These are phyloP conservation scores for Acanthurus leucopareius DNA, from an alignment of 2,797 vertebrate species.

Conservation along the genomic window DNA sequence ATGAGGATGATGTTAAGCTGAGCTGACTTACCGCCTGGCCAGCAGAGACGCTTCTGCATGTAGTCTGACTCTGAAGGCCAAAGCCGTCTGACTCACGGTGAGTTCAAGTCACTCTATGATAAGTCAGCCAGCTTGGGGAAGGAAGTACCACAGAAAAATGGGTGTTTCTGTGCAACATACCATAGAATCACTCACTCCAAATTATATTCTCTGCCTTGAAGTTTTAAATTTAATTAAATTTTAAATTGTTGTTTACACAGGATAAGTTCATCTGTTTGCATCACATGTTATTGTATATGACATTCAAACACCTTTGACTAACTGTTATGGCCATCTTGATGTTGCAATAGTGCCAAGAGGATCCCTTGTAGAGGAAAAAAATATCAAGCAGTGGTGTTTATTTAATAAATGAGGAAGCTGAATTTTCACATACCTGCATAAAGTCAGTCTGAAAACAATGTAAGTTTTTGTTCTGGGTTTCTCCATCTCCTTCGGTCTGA, in stretches of 20 bases:
- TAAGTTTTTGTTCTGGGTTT: too few relatives aligned
- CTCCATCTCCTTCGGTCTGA: too few relatives aligned
- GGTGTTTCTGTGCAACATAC: background rate
- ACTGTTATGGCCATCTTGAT: background rate
- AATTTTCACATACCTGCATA: too few relatives aligned
- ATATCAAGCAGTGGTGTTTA: too few relatives aligned
- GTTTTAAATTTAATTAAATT: background rate
- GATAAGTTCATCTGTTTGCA: background rate
- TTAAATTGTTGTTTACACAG: background rate
- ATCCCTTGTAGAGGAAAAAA: too few relatives aligned
- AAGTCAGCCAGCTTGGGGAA: constrained; percentile 38
- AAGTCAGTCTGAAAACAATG: too few relatives aligned
- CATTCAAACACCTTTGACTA: background rate
- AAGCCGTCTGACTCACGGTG: constrained; percentile 39
- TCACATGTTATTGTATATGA: background rate
- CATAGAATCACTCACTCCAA: background rate
- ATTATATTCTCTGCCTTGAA: background rate
- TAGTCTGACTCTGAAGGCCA: constrained; percentile 18
- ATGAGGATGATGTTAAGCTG: background rate
- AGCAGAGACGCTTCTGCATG: constrained; percentile 5
- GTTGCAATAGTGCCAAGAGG: background rate
- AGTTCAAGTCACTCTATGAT: constrained; percentile 40
- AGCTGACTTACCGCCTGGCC: constrained; percentile 45
- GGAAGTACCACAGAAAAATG: constrained; percentile 41
- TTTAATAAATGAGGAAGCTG: too few relatives aligned